Conservation (phyloP, 30 jellyfish, hydroid and myxozoan genomes). For the Hydractinia symbiolongicarpus region DNA sequence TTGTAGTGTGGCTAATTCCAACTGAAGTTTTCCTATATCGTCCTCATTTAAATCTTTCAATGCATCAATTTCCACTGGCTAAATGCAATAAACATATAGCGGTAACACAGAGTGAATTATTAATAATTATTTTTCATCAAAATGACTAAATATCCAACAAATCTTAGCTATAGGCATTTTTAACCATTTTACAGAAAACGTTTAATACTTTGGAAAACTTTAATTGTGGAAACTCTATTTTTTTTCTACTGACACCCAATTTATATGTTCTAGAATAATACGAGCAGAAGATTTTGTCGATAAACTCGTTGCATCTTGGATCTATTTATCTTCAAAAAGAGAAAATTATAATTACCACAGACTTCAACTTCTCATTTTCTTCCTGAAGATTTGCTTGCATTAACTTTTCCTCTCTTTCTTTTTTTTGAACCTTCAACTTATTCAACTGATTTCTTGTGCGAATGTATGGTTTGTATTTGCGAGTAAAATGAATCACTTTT, state of each 20-base stretch:
- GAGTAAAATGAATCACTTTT: conserved; percentile 48
- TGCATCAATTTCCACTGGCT: conserved; percentile 48
- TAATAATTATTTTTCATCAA: not conserved
- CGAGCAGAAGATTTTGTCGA: too few relatives aligned
- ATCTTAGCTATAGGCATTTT: not conserved
- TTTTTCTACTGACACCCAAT: too few relatives aligned
- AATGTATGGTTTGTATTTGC: conserved; percentile 43
- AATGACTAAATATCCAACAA: not conserved
- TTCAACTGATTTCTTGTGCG: conserved; percentile 36
- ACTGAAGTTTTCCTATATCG: conserved; percentile 42
- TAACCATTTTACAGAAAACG: too few relatives aligned
- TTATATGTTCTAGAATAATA: too few relatives aligned
- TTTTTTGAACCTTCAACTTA: conserved; percentile 38
- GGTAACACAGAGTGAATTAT: not conserved
- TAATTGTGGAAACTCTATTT: too few relatives aligned
- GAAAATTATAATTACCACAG: too few relatives aligned
- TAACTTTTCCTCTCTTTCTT: conserved; percentile 17
- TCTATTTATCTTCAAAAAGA: too few relatives aligned
- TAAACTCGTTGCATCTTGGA: too few relatives aligned
- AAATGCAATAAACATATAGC: not conserved
- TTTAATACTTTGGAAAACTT: too few relatives aligned
- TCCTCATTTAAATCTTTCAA: conserved; percentile 49
- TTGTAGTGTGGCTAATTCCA: conserved; percentile 49
- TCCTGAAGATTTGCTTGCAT: too few relatives aligned
- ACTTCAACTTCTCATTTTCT: too few relatives aligned